phyloP scores from a whole-genome alignment of 2,888 invertebrate species.

The Tachina fera region DNA sequence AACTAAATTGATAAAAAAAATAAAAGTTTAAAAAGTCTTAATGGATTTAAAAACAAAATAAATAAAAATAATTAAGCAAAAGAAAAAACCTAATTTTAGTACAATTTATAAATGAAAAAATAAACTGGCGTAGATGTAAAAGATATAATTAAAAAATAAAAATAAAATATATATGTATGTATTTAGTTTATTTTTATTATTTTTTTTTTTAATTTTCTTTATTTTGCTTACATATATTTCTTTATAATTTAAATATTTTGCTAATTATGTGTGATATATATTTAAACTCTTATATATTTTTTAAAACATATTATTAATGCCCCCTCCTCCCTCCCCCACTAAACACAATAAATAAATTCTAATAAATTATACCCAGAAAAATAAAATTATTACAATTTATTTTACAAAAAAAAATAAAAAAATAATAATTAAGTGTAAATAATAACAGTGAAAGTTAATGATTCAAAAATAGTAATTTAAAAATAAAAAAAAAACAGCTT shows the following conservation, averaged over 20 bases:
- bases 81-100: slow-evolving; percentile 52
- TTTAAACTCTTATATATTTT: slow-evolving; percentile 66
- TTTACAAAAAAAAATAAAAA: slow-evolving; percentile 1
- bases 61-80: slow-evolving; percentile 26
- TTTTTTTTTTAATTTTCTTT: slow-evolving; percentile 23
- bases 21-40: slow-evolving; percentile 13
- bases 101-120: slow-evolving; percentile 58
- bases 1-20: slow-evolving; percentile 33
- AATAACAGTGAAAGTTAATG: slow-evolving; percentile 1
- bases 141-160: slow-evolving; percentile 16
- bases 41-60: slow-evolving; percentile 4
- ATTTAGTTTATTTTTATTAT: slow-evolving; percentile 41
- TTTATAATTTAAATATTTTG: slow-evolving; percentile 62
- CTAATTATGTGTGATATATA: slow-evolving; percentile 72
- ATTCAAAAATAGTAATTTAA: slow-evolving; percentile 13
- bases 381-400: slow-evolving; percentile 20
- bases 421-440: slow-evolving; percentile 53
- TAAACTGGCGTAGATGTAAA: slow-evolving; percentile 39
- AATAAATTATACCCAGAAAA: slow-evolving; percentile 31
- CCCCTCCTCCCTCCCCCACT: not conserved
- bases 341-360: slow-evolving; percentile 30
- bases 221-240: slow-evolving; percentile 6
- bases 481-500: slow-evolving; percentile 25
- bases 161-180: not conserved
- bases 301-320: slow-evolving; percentile 43